Conservation (phyloP, 2,113 vertebrate species). For the Delphinus delphis region DNA sequence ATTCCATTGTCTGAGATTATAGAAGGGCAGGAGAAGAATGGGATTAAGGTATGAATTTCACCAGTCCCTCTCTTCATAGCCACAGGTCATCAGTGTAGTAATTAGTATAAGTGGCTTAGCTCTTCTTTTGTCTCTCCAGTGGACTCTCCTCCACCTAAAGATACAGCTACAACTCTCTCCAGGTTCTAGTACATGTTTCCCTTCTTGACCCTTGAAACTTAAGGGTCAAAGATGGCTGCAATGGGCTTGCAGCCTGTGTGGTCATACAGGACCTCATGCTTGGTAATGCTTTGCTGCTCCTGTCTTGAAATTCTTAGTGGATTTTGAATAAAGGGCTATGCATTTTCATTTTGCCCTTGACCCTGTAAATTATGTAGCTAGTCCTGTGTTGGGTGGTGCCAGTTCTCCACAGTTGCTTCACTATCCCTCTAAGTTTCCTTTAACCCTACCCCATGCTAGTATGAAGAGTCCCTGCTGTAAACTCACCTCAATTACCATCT, state of each 20-base stretch:
- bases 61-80: background rate
- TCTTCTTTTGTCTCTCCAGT: background rate
- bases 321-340: background rate
- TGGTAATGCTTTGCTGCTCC: background rate
- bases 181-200: background rate
- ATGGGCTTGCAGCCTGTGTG: background rate
- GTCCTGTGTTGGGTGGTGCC: background rate
- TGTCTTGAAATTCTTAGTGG: constrained; percentile 10
- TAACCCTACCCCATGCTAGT: background rate
- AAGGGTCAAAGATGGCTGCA: background rate
- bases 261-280: background rate
- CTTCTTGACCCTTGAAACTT: background rate
- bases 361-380: background rate
- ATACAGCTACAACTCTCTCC: background rate
- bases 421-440: background rate
- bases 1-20: background rate
- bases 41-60: background rate
- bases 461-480: background rate
- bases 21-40: background rate
- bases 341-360: background rate
- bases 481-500: background rate
- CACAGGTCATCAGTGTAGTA: background rate
- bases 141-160: background rate
- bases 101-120: background rate
- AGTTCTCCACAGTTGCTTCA: background rate